Percentiles rank a stretch among this genome's conserved stretches.
phyloP scores from a whole-genome alignment of 2,113 vertebrate genomes.

The Xenus cinereus region DNA sequence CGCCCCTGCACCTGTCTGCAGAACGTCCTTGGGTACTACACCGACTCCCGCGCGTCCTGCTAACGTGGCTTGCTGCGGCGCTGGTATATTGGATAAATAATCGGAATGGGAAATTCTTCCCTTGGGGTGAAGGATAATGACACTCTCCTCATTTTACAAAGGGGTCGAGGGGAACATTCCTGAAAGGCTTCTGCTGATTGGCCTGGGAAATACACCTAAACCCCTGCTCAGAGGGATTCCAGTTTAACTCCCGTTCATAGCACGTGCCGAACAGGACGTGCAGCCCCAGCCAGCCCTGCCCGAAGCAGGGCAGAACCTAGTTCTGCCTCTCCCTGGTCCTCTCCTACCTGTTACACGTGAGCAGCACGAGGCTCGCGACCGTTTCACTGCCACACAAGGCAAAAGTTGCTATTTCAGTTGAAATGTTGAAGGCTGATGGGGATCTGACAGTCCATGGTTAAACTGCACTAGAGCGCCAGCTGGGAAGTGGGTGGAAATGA shows the following conservation, averaged over 20 bases:
- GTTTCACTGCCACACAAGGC: neutral
- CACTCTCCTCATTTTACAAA: neutral
- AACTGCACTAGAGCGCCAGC: neutral
- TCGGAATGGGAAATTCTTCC: neutral
- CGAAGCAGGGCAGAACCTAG: neutral
- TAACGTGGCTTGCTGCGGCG: accelerated
- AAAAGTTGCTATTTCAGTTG: neutral
- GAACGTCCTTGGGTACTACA: neutral
- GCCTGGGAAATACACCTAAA: neutral
- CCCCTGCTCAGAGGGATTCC: neutral
- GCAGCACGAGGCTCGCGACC: neutral
- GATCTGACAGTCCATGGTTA: slow-evolving; percentile 15
- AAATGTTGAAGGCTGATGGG: neutral
- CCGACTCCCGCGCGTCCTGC: accelerated
- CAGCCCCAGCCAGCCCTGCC: neutral
- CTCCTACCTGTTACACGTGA: neutral
- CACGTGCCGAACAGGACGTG: accelerated
- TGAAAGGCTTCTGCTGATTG: neutral
- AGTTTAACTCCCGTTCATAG: neutral
- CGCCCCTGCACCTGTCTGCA: neutral
- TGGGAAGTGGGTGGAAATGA: slow-evolving; percentile 51
- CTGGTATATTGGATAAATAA: neutral
- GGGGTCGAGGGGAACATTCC: neutral
- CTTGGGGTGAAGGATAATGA: neutral
- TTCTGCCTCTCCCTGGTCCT: neutral